Conservation (phyloP, 2,113 vertebrate species). For the Ochotona curzoniae region DNA sequence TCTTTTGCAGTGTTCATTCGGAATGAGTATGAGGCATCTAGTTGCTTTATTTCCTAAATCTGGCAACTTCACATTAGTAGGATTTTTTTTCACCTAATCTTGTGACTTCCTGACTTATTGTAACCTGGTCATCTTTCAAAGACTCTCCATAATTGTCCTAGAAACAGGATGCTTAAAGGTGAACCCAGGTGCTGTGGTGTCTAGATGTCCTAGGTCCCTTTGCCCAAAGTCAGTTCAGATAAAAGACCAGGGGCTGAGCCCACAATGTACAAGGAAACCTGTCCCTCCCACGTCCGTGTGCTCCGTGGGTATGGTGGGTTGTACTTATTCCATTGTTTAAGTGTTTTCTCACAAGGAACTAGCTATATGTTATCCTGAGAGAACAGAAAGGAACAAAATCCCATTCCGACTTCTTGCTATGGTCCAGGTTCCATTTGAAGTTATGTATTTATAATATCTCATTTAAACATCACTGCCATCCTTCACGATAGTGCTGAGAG, state of each 20-base stretch:
- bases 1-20: background rate
- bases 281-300: rapidly evolving
- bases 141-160: background rate
- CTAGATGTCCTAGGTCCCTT: background rate
- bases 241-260: background rate
- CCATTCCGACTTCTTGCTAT: background rate
- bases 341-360: background rate
- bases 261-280: background rate
- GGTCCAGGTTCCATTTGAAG: background rate
- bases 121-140: background rate
- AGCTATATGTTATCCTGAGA: background rate
- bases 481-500: background rate
- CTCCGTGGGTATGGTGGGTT: background rate
- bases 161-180: background rate
- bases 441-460: background rate
- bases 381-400: background rate
- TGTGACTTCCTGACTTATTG: background rate
- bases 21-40: background rate
- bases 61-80: background rate
- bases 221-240: background rate
- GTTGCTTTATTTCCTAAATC: background rate
- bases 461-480: background rate
- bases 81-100: background rate
- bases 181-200: background rate
- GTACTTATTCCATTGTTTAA: background rate